A percentile compares a stretch with the other conserved stretches of the same genome.
phyloP scores from a whole-genome alignment of 2,113 vertebrate species.

The Sylvietta virens region DNA sequence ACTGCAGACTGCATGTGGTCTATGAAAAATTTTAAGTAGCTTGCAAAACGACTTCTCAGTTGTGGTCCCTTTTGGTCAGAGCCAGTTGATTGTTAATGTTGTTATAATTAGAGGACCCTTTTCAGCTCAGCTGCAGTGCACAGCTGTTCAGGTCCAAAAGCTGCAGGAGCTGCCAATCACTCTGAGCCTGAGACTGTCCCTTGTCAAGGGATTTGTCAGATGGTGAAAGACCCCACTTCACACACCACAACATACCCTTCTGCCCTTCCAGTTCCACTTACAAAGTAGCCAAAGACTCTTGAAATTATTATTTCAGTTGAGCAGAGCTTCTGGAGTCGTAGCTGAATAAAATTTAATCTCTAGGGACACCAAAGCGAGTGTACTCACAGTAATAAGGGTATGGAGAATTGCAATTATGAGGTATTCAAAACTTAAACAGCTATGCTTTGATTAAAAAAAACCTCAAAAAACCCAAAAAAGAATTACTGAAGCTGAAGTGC shows the following conservation, averaged over 20 bases:
- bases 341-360: neutral
- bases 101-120: constrained; percentile 22
- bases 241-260: neutral
- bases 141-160: constrained; percentile 26
- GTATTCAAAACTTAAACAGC: neutral
- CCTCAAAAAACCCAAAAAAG: neutral
- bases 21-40: constrained; percentile 25
- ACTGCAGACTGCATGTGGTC: neutral
- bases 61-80: constrained; percentile 18
- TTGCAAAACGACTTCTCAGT: neutral
- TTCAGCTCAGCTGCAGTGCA: constrained; percentile 8
- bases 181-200: neutral
- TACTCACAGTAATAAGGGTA: neutral
- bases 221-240: neutral
- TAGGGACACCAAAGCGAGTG: neutral
- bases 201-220: constrained; percentile 12
- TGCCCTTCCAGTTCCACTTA: neutral
- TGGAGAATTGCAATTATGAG: neutral
- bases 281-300: neutral
- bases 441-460: neutral
- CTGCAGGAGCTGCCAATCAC: constrained; percentile 29
- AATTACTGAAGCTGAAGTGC: neutral
- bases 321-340: neutral
- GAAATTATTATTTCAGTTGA: neutral
- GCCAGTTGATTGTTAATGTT: neutral